Evolutionary conservation across 2,113 vertebrate species (phyloP).

Genomic region (Sinocyclocheilus anshuiensis): DNA sequence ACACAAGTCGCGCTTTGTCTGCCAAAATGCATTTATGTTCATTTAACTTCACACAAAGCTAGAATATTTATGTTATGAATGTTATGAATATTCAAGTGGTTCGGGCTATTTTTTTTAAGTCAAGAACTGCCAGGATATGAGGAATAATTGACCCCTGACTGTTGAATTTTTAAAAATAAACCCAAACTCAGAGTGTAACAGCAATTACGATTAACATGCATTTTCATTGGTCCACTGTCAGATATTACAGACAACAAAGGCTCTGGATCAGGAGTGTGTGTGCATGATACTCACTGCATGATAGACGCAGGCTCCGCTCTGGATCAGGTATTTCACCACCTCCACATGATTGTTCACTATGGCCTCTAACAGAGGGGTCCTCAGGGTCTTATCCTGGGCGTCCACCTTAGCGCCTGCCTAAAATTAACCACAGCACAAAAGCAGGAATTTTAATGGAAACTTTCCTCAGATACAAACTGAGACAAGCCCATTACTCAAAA

Average conservation of each 20-base stretch:
- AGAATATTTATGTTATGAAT: background rate
- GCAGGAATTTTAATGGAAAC: background rate
- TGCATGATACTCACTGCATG: constrained; percentile 74
- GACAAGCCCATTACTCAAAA: background rate
- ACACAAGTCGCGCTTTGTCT: background rate
- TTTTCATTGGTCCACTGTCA: background rate
- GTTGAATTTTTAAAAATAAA: too few species aligned
- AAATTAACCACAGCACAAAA: background rate
- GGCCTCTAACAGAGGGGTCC: constrained; percentile 87
- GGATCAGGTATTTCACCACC: constrained; percentile 82
- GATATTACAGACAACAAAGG: background rate
- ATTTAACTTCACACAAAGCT: background rate
- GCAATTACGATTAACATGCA: background rate
- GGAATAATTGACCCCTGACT: background rate
- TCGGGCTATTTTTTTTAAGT: background rate
- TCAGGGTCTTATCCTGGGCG: constrained; percentile 82
- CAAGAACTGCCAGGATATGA: background rate
- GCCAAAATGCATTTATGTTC: background rate
- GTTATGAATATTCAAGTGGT: background rate
- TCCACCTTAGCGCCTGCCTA: constrained; percentile 90
- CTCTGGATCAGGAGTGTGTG: background rate
- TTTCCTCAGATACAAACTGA: background rate
- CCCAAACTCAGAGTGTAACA: background rate
- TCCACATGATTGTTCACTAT: constrained; percentile 86
- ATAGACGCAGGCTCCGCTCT: constrained; percentile 84